These are phyloP conservation scores for Eciton burchellii DNA, from an alignment of 1,140 invertebrate genomes.

Conservation along the genomic window DNA sequence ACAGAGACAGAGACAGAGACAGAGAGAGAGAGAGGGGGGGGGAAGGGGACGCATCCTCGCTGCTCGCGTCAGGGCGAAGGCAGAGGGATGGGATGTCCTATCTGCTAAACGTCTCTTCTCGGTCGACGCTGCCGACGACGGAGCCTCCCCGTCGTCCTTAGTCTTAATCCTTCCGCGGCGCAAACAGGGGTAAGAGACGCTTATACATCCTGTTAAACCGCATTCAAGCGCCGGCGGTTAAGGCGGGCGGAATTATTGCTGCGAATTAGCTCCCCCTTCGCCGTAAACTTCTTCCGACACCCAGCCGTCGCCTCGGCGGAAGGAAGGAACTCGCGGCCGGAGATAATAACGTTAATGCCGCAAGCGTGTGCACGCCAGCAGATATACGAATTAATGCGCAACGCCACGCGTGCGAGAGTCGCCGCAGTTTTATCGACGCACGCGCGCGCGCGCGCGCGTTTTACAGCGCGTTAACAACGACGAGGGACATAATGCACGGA, in stretches of 20 bases:
- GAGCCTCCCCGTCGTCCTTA: constrained; percentile 51
- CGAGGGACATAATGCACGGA: neutral
- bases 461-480: no score
- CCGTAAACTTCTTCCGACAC: constrained; percentile 59
- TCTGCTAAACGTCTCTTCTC: constrained; percentile 56
- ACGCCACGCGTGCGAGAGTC: neutral
- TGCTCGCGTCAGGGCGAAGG: neutral
- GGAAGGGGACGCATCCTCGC: constrained; percentile 33
- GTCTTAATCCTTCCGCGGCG: constrained; percentile 66
- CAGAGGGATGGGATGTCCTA: constrained; percentile 29
- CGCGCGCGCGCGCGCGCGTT: neutral
- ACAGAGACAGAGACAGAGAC: no score
- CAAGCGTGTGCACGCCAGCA: constrained; percentile 26
- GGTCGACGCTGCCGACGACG: constrained; percentile 46
- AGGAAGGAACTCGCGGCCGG: constrained; percentile 50
- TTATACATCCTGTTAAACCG: constrained; percentile 69
- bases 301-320: constrained; percentile 21
- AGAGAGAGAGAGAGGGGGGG: no score
- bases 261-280: constrained; percentile 57
- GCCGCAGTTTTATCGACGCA: constrained; percentile 10
- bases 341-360: constrained; percentile 59
- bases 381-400: constrained; percentile 55
- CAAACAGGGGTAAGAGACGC: constrained; percentile 62
- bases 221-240: constrained; percentile 64
- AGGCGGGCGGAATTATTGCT: constrained; percentile 65